phyloP scores from a whole-genome alignment of 2,888 invertebrate genomes.

The Monoplex corrugatus region DNA sequence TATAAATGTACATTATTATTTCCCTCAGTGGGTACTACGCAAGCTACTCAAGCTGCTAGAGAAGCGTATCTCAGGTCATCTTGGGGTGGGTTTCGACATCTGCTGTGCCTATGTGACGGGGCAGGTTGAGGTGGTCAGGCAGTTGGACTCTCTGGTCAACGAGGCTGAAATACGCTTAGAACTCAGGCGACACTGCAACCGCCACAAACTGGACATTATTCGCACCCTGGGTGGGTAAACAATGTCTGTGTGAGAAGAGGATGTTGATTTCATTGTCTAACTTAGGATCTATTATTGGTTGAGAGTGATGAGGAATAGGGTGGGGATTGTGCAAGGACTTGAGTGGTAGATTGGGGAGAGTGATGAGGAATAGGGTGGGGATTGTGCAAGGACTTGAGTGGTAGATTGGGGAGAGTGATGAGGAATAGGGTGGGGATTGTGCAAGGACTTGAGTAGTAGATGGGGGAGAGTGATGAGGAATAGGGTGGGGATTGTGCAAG shows the following conservation, averaged over 20 bases:
- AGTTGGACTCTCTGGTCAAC: constrained; percentile 22
- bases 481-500: no score
- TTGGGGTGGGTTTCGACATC: constrained; percentile 47
- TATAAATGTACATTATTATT: background rate
- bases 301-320: background rate
- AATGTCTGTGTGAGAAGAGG: background rate
- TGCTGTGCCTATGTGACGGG: constrained; percentile 45
- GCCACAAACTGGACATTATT: constrained; percentile 60
- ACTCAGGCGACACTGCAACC: constrained; percentile 58
- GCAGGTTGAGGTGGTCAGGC: constrained; percentile 41
- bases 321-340: no score
- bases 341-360: background rate
- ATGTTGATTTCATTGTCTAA: background rate
- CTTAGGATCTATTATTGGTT: background rate
- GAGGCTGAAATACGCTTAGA: constrained; percentile 49
- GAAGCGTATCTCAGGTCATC: constrained; percentile 31
- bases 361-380: no score
- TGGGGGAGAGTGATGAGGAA: no score
- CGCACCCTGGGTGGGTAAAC: constrained; percentile 60
- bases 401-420: no score
- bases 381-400: no score
- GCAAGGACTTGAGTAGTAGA: no score
- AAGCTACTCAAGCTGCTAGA: constrained; percentile 32
- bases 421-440: no score
- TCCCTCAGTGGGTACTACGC: constrained; percentile 27